Evolutionary conservation across 2,797 vertebrate species (phyloP), one percentile per base, ranked within the genome.

Genomic region (Vespertilio murinus): DNA sequence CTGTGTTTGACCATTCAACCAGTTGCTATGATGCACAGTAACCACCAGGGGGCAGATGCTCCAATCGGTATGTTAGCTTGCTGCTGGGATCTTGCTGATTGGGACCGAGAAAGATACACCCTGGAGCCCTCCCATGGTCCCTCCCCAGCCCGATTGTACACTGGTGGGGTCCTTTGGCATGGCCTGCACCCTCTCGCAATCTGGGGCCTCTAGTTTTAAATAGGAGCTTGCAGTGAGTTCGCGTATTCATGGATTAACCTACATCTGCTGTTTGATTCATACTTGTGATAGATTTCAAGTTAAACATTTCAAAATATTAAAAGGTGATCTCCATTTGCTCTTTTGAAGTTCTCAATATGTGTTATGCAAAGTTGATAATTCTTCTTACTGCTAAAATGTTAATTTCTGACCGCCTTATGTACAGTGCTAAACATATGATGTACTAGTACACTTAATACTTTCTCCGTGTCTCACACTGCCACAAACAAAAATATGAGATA

Each of bases 251-350:
- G 14, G 28, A 38, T 52, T 74, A 90, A 56, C 23, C 8, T 38
- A 52, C 28, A 64, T 69, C 16, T 2, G 30, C 49, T 83, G 14
- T 22, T 33, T n/a, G 23, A 69, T 30, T 84, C 56, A 42, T 47
- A 52, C 6, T 25, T 40, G 28, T 20, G 5, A 16, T 33, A 69
- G 75, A 40, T 65, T 95, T 47, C 33, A 90, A 59, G 13, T 79
- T 74, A 93, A 40, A 77, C 47, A 33, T 81, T 65, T 91, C 38
- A 54, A 80, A 94, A 85, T 22, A 65, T 11, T 89, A 73, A 47
- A 78, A 33, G 3, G 11, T 45, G 67, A 78, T 74, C 14, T 73
- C 47, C 28, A 78, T 52, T 17, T 89, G 47, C 47, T 61, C 52
- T 67, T 52, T 75, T 38, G 10, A 23, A 17, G 42, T 84, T 87